phyloP scores from a whole-genome alignment of 2,888 invertebrate genomes.

The Neoaliturus tenellus region DNA sequence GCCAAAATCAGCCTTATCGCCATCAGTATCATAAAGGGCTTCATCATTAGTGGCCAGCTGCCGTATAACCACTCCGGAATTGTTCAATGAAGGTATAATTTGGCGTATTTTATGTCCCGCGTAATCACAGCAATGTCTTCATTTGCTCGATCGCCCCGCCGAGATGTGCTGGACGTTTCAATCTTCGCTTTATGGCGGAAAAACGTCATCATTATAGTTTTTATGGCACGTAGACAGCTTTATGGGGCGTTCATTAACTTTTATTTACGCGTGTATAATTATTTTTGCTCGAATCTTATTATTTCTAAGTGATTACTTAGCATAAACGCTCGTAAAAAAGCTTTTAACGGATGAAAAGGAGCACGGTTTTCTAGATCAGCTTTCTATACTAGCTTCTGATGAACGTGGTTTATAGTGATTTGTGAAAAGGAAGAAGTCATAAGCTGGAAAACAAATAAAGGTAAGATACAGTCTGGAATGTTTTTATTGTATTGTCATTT shows the following conservation, averaged over 20 bases:
- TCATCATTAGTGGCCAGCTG: background rate
- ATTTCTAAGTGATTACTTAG: slow-evolving; percentile 15
- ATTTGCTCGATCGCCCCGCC: background rate
- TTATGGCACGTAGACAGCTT: slow-evolving; percentile 5
- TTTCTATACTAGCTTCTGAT: no score
- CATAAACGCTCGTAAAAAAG: slow-evolving; percentile 9
- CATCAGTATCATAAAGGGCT: background rate
- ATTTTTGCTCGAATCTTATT: slow-evolving; percentile 10
- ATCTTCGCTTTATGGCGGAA: slow-evolving; percentile 9
- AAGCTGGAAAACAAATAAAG: no score
- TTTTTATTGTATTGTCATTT: no score
- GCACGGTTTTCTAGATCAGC: no score
- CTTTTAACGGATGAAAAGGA: no score
- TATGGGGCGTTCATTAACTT: slow-evolving; percentile 22
- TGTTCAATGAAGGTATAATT: slow-evolving; percentile 15
- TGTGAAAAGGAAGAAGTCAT: no score
- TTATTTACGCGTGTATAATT: background rate
- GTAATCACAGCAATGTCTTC: slow-evolving; percentile 38
- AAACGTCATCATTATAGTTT: slow-evolving; percentile 29
- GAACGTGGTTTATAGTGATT: no score
- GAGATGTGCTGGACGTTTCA: background rate
- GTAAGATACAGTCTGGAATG: no score
- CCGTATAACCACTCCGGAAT: background rate
- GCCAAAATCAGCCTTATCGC: background rate
- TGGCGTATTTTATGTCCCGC: slow-evolving; percentile 4